A percentile compares a stretch with the other conserved stretches of the same genome.
phyloP scores from a whole-genome alignment of 2,113 vertebrate species.

The Trichomycterus rosablanca region DNA sequence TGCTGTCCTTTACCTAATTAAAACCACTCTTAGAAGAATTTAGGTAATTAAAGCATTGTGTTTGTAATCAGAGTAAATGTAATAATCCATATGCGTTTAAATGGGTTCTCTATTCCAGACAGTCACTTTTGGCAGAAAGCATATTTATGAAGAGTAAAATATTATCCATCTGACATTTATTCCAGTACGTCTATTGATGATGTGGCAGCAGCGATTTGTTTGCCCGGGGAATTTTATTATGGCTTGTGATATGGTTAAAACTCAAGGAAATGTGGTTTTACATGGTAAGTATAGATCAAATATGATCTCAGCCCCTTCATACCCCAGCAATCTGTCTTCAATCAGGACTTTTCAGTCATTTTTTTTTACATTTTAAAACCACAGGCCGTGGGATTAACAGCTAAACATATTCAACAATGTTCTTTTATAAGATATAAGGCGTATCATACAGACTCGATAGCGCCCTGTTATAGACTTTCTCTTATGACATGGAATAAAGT shows the following conservation, averaged over 20 bases:
- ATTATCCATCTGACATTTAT: conserved; percentile 49
- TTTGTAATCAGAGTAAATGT: no score
- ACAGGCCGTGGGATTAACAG: conserved; percentile 20
- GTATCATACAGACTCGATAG: conserved; percentile 28
- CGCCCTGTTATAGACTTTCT: conserved; percentile 23
- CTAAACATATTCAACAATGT: conserved; percentile 14
- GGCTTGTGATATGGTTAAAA: conserved; percentile 41
- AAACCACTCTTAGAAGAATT: no score
- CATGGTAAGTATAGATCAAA: conserved; percentile 41
- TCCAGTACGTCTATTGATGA: conserved; percentile 48
- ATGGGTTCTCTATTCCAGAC: no score
- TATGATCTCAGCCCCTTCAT: conserved; percentile 20
- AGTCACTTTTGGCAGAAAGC: conserved; percentile 25
- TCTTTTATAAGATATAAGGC: conserved; percentile 28
- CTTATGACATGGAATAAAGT: conserved; percentile 33
- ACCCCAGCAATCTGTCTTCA: conserved; percentile 17
- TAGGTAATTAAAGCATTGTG: no score
- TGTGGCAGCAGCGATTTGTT: conserved; percentile 48
- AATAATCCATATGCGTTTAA: no score
- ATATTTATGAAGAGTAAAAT: conserved; percentile 36
- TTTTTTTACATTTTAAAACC: conserved; percentile 22
- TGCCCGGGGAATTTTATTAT: conserved; percentile 47
- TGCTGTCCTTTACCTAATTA: no score
- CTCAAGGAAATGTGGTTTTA: conserved; percentile 45
- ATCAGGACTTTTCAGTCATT: conserved; percentile 24